A percentile compares a stretch with the other conserved stretches of the same genome.
Evolutionary conservation across 2,888 invertebrate species (phyloP).

Genomic region (Drosophila helvetica): DNA sequence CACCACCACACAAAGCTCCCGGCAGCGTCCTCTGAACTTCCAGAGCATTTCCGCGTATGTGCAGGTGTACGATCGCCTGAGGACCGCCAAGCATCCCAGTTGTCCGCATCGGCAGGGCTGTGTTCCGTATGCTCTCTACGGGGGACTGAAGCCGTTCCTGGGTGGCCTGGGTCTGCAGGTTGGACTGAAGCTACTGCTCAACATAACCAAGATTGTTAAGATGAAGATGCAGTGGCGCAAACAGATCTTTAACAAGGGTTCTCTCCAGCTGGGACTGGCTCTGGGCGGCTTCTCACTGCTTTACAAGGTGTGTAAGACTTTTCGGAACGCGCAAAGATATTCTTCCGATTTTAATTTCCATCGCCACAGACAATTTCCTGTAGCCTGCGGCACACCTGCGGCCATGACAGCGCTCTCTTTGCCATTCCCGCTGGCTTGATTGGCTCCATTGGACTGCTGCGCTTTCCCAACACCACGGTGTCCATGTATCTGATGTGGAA

Average conservation of each 20-base stretch:
- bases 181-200: constrained; percentile 86
- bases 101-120: constrained; percentile 88
- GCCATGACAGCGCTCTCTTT: constrained; percentile 86
- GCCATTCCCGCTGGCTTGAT: constrained; percentile 89
- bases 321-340: neutral
- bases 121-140: constrained; percentile 85
- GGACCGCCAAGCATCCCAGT: constrained; percentile 81
- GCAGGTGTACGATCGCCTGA: constrained; percentile 65
- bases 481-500: constrained; percentile 92
- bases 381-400: constrained; percentile 86
- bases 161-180: constrained; percentile 87
- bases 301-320: constrained; percentile 86
- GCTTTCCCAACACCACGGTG: constrained; percentile 90
- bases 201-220: constrained; percentile 85
- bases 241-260: constrained; percentile 85
- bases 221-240: constrained; percentile 85
- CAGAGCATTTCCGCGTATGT: constrained; percentile 54
- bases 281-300: constrained; percentile 88
- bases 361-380: constrained; percentile 86
- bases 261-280: constrained; percentile 87
- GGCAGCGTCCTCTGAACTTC: constrained; percentile 39
- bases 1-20: constrained; percentile 21
- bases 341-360: constrained; percentile 31
- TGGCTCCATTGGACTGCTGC: constrained; percentile 88
- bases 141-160: constrained; percentile 86